Evolutionary conservation across 2,888 invertebrate genomes (phyloP).

Genomic region (Teinopalpus imperialis): DNA sequence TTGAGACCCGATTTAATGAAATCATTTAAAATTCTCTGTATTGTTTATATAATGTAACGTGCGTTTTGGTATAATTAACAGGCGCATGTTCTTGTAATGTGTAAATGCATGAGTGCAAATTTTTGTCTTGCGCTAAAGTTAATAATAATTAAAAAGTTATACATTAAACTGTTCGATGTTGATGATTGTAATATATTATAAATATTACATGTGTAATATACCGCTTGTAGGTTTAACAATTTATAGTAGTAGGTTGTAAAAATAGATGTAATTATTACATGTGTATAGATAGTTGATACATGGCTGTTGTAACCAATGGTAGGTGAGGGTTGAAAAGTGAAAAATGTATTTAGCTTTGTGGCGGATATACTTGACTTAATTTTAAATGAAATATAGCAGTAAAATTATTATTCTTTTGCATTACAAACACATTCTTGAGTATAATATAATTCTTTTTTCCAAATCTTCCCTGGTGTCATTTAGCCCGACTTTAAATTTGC

Average conservation of each 20-base stretch:
- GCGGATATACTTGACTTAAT: slow-evolving; percentile 42
- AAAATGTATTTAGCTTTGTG: slow-evolving; percentile 50
- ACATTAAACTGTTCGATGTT: slow-evolving; percentile 12
- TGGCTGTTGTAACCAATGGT: slow-evolving; percentile 61
- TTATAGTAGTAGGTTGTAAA: slow-evolving; percentile 46
- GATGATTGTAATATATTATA: background rate
- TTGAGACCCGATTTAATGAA: slow-evolving; percentile 56
- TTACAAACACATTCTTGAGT: too few relatives aligned
- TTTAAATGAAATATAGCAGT: slow-evolving; percentile 28
- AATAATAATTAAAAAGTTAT: slow-evolving; percentile 3
- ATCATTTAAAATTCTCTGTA: slow-evolving; percentile 1
- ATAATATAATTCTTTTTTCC: too few relatives aligned
- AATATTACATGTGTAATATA: slow-evolving; percentile 3
- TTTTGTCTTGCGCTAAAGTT: slow-evolving; percentile 24
- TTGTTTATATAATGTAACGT: slow-evolving; percentile 4
- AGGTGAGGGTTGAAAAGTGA: slow-evolving; percentile 43
- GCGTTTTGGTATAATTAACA: slow-evolving; percentile 3
- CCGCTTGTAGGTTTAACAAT: slow-evolving; percentile 29
- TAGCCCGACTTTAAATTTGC: too few relatives aligned
- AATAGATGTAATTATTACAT: slow-evolving; percentile 40
- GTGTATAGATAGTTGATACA: slow-evolving; percentile 43
- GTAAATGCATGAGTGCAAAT: slow-evolving; percentile 10
- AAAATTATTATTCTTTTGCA: background rate
- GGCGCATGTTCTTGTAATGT: background rate
- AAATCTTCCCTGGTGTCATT: too few relatives aligned